phyloP scores from a whole-genome alignment of 2,113 vertebrate species.

The Crotalus tigris region DNA sequence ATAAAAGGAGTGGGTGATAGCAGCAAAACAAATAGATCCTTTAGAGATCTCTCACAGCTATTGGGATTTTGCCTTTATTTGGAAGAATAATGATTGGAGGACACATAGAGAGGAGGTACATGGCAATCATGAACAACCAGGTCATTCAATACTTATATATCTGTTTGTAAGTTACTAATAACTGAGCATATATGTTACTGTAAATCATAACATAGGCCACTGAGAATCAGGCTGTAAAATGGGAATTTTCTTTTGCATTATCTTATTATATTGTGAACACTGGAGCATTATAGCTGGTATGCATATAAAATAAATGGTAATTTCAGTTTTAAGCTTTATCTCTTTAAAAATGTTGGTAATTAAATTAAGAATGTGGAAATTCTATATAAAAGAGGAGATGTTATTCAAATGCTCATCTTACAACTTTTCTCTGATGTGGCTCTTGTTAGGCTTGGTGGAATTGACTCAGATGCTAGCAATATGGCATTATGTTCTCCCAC shows the following conservation, averaged over 20 bases:
- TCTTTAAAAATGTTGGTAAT: slow-evolving; percentile 14
- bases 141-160: background rate
- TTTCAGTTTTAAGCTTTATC: slow-evolving; percentile 9
- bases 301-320: background rate
- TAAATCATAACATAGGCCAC: background rate
- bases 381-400: background rate
- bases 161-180: background rate
- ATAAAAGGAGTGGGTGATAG: background rate
- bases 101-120: background rate
- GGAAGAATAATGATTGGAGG: background rate
- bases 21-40: background rate
- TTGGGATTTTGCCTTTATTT: background rate
- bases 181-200: background rate
- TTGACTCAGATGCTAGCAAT: background rate
- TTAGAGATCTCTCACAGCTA: background rate
- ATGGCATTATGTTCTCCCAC: background rate
- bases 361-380: slow-evolving; percentile 3
- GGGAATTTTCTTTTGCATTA: background rate
- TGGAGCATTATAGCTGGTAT: background rate
- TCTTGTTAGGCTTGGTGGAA: slow-evolving; percentile 20
- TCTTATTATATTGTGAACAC: background rate
- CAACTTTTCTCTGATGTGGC: background rate
- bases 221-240: background rate
- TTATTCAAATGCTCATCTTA: slow-evolving; percentile 2
- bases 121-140: background rate